A percentile compares a stretch with the other conserved stretches of the same genome.
phyloP scores from a whole-genome alignment of 2,888 invertebrate species.

The Dasysyrphus albostriatus region DNA sequence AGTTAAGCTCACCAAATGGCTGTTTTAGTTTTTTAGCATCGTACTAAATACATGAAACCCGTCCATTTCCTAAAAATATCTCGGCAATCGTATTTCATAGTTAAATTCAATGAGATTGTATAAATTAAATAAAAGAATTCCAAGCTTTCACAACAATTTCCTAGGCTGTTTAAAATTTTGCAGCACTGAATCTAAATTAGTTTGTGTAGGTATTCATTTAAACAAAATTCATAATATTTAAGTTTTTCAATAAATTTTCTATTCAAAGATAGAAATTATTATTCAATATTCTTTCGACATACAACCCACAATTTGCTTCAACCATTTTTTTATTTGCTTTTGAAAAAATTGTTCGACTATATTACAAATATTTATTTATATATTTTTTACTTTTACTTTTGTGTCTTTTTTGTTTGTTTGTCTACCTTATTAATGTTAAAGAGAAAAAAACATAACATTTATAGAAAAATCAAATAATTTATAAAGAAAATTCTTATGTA shows the following conservation, averaged over 20 bases:
- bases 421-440: slow-evolving; percentile 10
- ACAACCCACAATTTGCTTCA: slow-evolving; percentile 24
- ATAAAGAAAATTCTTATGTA: slow-evolving; percentile 49
- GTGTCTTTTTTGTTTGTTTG: background rate
- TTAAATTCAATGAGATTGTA: too few species aligned
- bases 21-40: too few species aligned
- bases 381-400: slow-evolving; percentile 7
- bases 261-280: background rate
- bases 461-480: slow-evolving; percentile 62
- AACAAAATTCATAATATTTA: background rate
- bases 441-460: slow-evolving; percentile 55
- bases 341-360: slow-evolving; percentile 19
- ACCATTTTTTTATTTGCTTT: background rate
- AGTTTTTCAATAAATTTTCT: background rate
- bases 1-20: too few species aligned
- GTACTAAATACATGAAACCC: too few species aligned
- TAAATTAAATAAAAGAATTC: too few species aligned
- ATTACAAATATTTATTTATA: background rate
- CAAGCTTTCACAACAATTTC: too few species aligned
- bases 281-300: slow-evolving; percentile 21
- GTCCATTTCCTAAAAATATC: too few species aligned
- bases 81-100: too few species aligned
- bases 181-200: too few species aligned
- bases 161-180: too few species aligned
- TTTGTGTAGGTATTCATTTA: background rate